Evolutionary conservation across 2,888 invertebrate genomes (phyloP), one percentile per base, ranked within the genome.

Genomic region (Theodoxus fluviatilis): DNA sequence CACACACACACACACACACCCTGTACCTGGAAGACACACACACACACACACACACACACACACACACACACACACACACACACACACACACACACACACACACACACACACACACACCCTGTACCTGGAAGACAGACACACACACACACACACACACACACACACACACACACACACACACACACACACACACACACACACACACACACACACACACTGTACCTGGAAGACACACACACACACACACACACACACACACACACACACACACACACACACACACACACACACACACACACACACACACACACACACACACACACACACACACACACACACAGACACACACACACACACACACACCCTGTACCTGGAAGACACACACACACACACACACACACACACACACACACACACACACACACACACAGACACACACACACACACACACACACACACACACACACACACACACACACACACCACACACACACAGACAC

Each of bases 1-100:
- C 38, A 63, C 37, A 38, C 37, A 38, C 2, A 22, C 38, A n/a
- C 38, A 38, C 63, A 38, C 37, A 6, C 38, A 22, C 22, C 9
- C 38, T 15, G n/a, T 25, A 37, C 37, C 37, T 25, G 38, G 40
- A 18, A 38, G 38, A 63, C 15, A 38, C 63, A 38, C 63, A 63
- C 38, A 63, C 63, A 63, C 38, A 63, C 63, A 63, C 12, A 38
- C 57, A 57, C 25, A 57, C 57, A 57, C 25, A 57, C 57, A 57
- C 25, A 57, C 57, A 57, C 25, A 57, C 57, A 25, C 25, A 57
- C 57, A 57, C 25, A 57, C 57, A 25, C 25, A 25, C 57, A 25
- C 25, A 25, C 22, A 3, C 57, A 25, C 18, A 4, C 57, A 2
- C 25, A 52, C 52, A 52, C 52, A 52, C 52, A 52, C 52, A 52